Conservation (phyloP, 2,888 invertebrate genomes). For the Mythimna ferrago region DNA sequence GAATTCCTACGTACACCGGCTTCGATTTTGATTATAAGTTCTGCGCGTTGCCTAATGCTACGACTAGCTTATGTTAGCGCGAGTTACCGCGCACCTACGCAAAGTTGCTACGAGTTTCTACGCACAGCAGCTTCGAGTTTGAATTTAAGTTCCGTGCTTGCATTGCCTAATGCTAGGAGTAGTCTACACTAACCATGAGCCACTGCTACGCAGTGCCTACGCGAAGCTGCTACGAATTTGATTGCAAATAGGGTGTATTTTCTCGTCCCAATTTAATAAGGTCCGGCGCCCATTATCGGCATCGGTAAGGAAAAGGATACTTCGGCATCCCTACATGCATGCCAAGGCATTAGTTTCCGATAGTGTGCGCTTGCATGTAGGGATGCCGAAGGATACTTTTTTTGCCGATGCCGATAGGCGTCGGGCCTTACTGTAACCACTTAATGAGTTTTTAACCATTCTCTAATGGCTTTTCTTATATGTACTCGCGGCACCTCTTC, state of each 20-base stretch:
- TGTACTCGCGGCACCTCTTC: neutral
- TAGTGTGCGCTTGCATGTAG: too few relatives aligned
- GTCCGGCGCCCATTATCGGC: too few relatives aligned
- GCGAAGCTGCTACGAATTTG: neutral
- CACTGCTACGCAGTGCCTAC: neutral
- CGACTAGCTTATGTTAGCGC: too few relatives aligned
- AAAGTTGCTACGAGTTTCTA: neutral
- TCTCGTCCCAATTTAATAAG: neutral
- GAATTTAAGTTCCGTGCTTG: neutral
- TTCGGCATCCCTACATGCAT: too few relatives aligned
- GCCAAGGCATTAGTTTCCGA: too few relatives aligned
- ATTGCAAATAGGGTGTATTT: neutral
- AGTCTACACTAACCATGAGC: neutral
- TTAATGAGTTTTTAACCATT: slow-evolving; percentile 11
- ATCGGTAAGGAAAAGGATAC: too few relatives aligned
- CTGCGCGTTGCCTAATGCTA: too few relatives aligned
- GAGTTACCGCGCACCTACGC: neutral
- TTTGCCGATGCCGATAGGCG: too few relatives aligned
- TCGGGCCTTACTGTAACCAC: too few relatives aligned
- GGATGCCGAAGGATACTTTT: too few relatives aligned
- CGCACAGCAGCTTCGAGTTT: neutral
- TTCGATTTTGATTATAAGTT: neutral
- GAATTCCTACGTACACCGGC: neutral
- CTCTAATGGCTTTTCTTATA: slow-evolving; percentile 1
- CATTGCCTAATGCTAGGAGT: too few relatives aligned